Evolutionary conservation across 2,888 invertebrate genomes (phyloP), one percentile per base, ranked within the genome.

Genomic region (Proisotoma minuta): DNA sequence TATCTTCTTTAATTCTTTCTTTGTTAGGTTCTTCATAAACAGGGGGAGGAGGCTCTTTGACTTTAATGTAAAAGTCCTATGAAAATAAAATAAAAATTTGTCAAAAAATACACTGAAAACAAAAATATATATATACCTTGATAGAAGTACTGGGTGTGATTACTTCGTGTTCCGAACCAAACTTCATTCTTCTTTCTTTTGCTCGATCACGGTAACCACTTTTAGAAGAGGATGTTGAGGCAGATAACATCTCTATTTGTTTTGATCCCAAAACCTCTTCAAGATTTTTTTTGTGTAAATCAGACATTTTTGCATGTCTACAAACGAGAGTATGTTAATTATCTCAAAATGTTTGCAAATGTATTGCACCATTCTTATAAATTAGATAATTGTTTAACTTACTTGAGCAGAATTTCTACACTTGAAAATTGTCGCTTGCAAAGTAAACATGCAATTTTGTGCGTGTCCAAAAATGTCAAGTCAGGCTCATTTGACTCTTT

Each of bases 361-460:
- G n/a, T n/a, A n/a, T n/a, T n/a, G n/a, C n/a, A n/a, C n/a, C n/a
- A n/a, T n/a, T n/a, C n/a, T n/a, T n/a, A n/a, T n/a, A n/a, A n/a
- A n/a, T n/a, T n/a, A n/a, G n/a, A n/a, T n/a, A n/a, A n/a, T n/a
- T n/a, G n/a, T n/a, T n/a, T n/a, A 26, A 58, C 71, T 69, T 69
- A 76, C 76, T 76, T 91, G 10, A 85, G 83, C 15, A 99, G 81
- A 1, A 90, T 89, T 63, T 98, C 98, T 53, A 85, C 83, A 20
- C 89, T 91, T 1, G 91, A 89, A 77, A 99, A 95, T 76, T 93
- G 92, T 54, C 99, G 82, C 78, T 97, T 97, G 77, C 99, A 99
- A 12, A 99, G 81, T 23, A 97, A 81, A 76, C 99, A 99, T 0
- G 95, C 92, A 50, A 96, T 79, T 77, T 93, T 96, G 1, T 82